A percentile compares a stretch with the other conserved stretches of the same genome.
These are phyloP conservation scores for Platyscapa corneri DNA, from an alignment of 1,140 invertebrate genomes.

Conservation along the genomic window DNA sequence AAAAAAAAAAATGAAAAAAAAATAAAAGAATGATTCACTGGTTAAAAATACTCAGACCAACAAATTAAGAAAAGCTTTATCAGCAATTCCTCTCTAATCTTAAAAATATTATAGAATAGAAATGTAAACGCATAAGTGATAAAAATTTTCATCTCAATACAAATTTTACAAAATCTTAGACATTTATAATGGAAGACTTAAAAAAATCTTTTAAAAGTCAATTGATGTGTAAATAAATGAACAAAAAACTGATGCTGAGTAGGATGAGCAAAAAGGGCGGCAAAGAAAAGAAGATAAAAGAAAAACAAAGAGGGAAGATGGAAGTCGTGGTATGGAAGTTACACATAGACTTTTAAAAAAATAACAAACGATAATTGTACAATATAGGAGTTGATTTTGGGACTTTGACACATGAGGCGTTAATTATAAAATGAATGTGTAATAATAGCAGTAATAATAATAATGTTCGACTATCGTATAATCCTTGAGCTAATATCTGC, in stretches of 20 bases:
- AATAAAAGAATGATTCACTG: slow-evolving; percentile 33
- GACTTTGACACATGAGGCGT: slow-evolving; percentile 59
- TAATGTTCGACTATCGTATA: slow-evolving; percentile 55
- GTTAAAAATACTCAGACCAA: slow-evolving; percentile 27
- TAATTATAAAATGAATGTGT: slow-evolving; percentile 57
- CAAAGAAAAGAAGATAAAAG: neutral
- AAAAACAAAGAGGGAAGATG: neutral
- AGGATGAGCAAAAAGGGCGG: neutral
- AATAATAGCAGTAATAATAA: slow-evolving; percentile 58
- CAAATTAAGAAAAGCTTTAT: neutral
- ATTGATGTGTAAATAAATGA: neutral
- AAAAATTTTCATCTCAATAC: no score
- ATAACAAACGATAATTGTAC: slow-evolving; percentile 73
- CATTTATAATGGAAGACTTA: slow-evolving; percentile 36
- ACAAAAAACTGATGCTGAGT: no score
- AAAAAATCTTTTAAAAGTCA: neutral
- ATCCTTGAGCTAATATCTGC: slow-evolving; percentile 59
- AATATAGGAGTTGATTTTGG: slow-evolving; percentile 52
- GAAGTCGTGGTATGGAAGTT: slow-evolving; percentile 27
- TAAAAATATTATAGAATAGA: slow-evolving; percentile 34
- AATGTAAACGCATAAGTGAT: slow-evolving; percentile 2
- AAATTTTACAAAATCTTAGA: slow-evolving; percentile 5
- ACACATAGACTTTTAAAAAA: slow-evolving; percentile 75
- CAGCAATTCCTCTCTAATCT: neutral
- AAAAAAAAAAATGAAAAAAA: slow-evolving; percentile 39